Evolutionary conservation across 2,888 invertebrate species (phyloP), one percentile per base, ranked within the genome.

Genomic region (Sarcophaga rosellei): DNA sequence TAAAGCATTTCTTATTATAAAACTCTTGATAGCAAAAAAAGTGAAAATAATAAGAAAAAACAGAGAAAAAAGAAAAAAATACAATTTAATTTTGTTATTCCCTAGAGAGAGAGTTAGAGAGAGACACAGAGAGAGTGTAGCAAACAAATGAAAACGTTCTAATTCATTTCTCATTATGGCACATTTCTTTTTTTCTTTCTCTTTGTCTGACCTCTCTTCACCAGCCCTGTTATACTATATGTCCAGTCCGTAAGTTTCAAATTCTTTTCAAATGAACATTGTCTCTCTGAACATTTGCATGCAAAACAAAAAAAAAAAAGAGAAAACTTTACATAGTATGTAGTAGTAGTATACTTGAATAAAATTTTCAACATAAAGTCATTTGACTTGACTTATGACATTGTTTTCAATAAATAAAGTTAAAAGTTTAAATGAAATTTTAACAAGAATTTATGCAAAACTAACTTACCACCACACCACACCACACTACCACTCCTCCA

Each of bases 51-150:
- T 47, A 15, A 11, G 4, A 35, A 4, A 15, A 47, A 35, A 47
- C 45, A 70, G 17, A 72, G 61, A 11, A 70, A 77, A 80, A 75
- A 70, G 12, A 23, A 78, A 78, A 73, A 84, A 86, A 81, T 70
- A 86, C 84, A 86, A 86, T 86, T 84, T 86, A 81, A 86, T 84
- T 86, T 81, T 81, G 75, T 84, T 75, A 84, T 84, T 86, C 86
- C 86, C 86, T 81, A 63, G 86, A 84, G 86, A 84, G 86, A 86
- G 75, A 47, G 15, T 15, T 11, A 47, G 47, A 47, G 17, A 53
- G 53, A 15, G 1, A 53, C 3, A 10, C 4, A 53, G 8, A 35
- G 35, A 35, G 35, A 35, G 35, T 35, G 35, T 35, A 35, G 65
- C 68, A 73, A 73, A 75, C 84, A 84, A 78, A 70, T 78, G 77